Evolutionary conservation across 1,140 invertebrate genomes (phyloP).

Genomic region (Sogatella furcifera): DNA sequence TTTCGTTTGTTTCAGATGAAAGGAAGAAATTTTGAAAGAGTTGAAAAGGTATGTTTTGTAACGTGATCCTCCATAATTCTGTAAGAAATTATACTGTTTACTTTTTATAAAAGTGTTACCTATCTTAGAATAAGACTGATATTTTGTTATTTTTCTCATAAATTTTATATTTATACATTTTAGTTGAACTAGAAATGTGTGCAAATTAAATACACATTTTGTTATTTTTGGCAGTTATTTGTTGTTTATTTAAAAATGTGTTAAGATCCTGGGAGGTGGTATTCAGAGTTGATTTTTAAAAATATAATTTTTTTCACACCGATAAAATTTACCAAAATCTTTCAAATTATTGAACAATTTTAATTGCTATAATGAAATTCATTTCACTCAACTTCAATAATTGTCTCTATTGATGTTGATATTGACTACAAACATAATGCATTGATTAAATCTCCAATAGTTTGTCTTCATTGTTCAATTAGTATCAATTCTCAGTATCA

Average conservation of each 20-base stretch:
- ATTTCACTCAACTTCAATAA: no score
- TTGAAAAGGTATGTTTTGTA: constrained; percentile 82
- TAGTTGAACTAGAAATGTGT: neutral
- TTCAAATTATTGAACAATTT: no score
- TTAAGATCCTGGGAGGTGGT: constrained; percentile 53
- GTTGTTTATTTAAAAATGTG: constrained; percentile 27
- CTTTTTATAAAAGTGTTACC: constrained; percentile 4
- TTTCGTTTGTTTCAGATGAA: constrained; percentile 66
- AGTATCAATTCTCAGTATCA: no score
- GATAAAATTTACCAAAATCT: no score
- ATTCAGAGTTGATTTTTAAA: constrained; percentile 39
- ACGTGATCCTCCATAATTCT: constrained; percentile 1
- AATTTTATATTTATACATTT: neutral
- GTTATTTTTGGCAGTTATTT: constrained; percentile 12
- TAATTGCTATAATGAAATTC: no score
- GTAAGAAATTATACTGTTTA: constrained; percentile 8
- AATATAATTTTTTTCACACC: no score
- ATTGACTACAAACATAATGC: no score
- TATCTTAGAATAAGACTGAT: neutral
- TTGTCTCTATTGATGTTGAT: no score
- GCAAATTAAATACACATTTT: neutral
- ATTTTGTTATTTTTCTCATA: constrained; percentile 8
- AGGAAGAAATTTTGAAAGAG: constrained; percentile 88
- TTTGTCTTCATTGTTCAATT: no score
- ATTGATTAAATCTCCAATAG: no score